Base-by-base conservation (phyloP, 1,140 invertebrate species). In the Trichomalopsis sarcophagae region DNA sequence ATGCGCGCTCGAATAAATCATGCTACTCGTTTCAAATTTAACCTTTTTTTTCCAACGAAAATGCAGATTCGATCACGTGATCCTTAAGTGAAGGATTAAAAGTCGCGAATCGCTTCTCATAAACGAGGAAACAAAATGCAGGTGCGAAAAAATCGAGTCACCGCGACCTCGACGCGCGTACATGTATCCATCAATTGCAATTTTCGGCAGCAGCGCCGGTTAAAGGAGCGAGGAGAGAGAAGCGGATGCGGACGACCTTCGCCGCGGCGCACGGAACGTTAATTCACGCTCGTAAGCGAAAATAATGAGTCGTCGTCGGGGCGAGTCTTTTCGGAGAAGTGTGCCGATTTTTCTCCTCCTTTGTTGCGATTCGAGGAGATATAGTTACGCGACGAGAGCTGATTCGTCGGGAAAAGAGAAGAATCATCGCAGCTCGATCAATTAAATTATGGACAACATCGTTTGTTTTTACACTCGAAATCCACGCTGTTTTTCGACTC, bases 111-210 rank as follows among this genome's bases (percentile, higher is more conserved):
- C 44, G n/a, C 36, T 44, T 40, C 36, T 0, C 2, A 75, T 2
- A 44, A 75, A 21, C 13, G 50, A 55, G 50, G 30, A 75, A 21
- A 44, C 73, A 40, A 40, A 40, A 4, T 4, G 40, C 73, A 23
- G 33, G 73, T 75, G 17, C 17, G 23, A 27, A 40, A 23, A 21
- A 10, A 76, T 44, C n/a, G 36, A 21, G 23, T 44, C 11, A 27
- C 17, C 5, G 55, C 21, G n/a, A 27, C 66, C 79, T 74, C 44
- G 69, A 4, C 4, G 13, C 13, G 50, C 13, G 50, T 17, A 55
- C 11, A 2, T 71, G 27, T 81, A 71, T 71, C 40, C 68, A 81
- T 81, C 21, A 55, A 82, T 82, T 82, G 40, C 27, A 82, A 82
- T 82, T 82, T 74, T 74, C 30, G 79, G 44, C 55, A 21, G 13